Percentiles rank a stretch among this genome's conserved stretches.
Conservation (phyloP, 2,888 invertebrate species). For the Glomeris marginata region DNA sequence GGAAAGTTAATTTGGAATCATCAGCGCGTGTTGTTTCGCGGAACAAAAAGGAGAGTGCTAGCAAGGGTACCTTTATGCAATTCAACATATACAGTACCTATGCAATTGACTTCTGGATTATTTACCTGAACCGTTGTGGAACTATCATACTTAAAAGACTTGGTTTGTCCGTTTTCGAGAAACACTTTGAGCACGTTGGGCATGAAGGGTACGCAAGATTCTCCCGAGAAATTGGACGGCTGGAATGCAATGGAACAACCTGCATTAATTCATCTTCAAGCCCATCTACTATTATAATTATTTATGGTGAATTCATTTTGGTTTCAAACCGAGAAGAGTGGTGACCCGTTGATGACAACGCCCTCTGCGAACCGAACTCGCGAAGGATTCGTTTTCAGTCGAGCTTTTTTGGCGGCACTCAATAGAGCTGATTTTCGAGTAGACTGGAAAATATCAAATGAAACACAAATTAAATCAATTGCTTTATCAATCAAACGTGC, state of each 20-base stretch:
- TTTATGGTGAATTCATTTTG: neutral
- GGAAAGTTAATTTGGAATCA: too few species aligned
- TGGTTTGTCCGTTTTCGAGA: slow-evolving; percentile 87
- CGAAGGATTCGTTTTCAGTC: slow-evolving; percentile 61
- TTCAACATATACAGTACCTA: too few species aligned
- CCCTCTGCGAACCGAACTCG: slow-evolving; percentile 80
- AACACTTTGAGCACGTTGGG: slow-evolving; percentile 90
- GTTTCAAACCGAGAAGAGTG: slow-evolving; percentile 19
- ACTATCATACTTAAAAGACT: slow-evolving; percentile 86
- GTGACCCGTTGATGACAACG: slow-evolving; percentile 66
- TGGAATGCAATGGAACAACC: too few species aligned
- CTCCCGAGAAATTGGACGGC: slow-evolving; percentile 70
- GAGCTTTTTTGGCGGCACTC: slow-evolving; percentile 72
- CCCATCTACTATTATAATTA: neutral
- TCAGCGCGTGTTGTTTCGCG: too few species aligned
- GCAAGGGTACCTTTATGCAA: too few species aligned
- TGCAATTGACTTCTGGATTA: too few species aligned
- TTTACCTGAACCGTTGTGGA: slow-evolving; percentile 61
- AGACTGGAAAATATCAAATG: slow-evolving; percentile 26
- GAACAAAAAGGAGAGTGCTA: too few species aligned
- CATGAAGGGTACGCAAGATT: slow-evolving; percentile 73
- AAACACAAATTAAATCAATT: too few species aligned
- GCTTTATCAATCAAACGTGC: too few species aligned
- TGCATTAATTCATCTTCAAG: too few species aligned
- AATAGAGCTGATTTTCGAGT: slow-evolving; percentile 65